A percentile compares a stretch with the other conserved stretches of the same genome.
Conservation (phyloP, 1,140 invertebrate species). For the Diabrotica virgifera region DNA sequence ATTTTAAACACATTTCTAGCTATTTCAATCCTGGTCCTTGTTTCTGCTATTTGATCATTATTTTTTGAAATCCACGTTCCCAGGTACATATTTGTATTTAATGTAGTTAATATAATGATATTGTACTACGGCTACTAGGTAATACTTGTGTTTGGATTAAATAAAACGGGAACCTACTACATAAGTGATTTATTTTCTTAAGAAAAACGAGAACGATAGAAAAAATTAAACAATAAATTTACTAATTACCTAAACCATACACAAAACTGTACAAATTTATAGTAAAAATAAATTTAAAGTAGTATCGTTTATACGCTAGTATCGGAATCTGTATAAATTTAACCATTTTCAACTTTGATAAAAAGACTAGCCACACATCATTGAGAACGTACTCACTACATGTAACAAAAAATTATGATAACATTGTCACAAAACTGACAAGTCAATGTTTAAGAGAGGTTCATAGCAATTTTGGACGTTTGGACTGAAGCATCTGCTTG, state of each 20-base stretch:
- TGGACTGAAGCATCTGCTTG: constrained; percentile 40
- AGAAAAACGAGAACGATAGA: not conserved
- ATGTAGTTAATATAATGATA: too few species aligned
- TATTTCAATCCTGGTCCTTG: too few species aligned
- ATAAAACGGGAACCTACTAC: too few species aligned
- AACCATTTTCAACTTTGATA: constrained; percentile 2
- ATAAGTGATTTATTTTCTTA: too few species aligned
- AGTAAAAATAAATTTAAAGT: constrained; percentile 39
- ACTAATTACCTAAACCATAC: constrained; percentile 6
- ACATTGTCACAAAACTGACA: not conserved
- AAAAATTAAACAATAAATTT: constrained; percentile 3
- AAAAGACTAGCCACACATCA: too few species aligned
- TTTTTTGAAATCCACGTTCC: too few species aligned
- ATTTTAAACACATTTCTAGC: too few species aligned
- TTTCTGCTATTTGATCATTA: too few species aligned
- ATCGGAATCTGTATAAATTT: constrained; percentile 23
- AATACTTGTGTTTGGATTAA: too few species aligned
- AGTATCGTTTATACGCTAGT: constrained; percentile 30
- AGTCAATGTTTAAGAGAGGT: not conserved
- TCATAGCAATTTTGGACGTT: not conserved
- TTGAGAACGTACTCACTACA: too few species aligned
- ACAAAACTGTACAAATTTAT: constrained; percentile 25
- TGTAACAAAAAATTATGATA: not conserved
- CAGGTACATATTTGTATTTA: too few species aligned
- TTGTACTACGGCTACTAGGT: too few species aligned